Base-by-base conservation (phyloP, 2,113 vertebrate species). In the Notothenia rossii region DNA sequence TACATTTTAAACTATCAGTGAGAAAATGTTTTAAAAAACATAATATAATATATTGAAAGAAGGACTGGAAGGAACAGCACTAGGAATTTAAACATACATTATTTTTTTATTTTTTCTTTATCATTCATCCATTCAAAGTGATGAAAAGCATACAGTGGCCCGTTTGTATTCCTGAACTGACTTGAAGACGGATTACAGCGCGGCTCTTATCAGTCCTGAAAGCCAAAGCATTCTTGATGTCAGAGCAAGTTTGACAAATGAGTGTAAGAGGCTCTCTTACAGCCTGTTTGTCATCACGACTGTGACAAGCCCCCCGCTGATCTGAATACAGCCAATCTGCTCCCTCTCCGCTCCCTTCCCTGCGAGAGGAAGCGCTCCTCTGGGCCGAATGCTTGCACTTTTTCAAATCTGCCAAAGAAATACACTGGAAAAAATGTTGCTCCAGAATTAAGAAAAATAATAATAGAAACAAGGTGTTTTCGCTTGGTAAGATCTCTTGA, bases 201-300 rank as follows among this genome's bases (percentile, higher is more conserved):
- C 33, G 1, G 51, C 77, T 85, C 78, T 87, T 89, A 91, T 91
- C 89, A 73, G 86, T 81, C 63, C 84, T 86, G 73, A 91, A 86
- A 89, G 86, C 84, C 84, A 59, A 36, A 67, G 84, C 79, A 88
- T 88, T 89, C 85, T 82, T 83, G 83, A 80, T 85, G 82, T 91
- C 85, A 83, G 71, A 72, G 60, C 73, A 77, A 79, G 66, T 86
- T 86, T 93, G 90, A 91, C 83, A 83, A 90, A 93, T 85, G 82
- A 87, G 85, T 29, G 49, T 15, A 11, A 68, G 75, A 74, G 48
- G 3, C 56, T 76, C 82, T 84, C 83, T 55, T 86, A 70, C 80
- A 86, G 88, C 84, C 76, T 86, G 89, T 89, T 85, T 87, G 85
- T 90, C 92, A 91, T 92, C 87, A 82, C 12, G 12, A 36, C 51